Evolutionary conservation across 2,113 vertebrate genomes (phyloP), one percentile per base, ranked within the genome.

Genomic region (Bettongia penicillata): DNA sequence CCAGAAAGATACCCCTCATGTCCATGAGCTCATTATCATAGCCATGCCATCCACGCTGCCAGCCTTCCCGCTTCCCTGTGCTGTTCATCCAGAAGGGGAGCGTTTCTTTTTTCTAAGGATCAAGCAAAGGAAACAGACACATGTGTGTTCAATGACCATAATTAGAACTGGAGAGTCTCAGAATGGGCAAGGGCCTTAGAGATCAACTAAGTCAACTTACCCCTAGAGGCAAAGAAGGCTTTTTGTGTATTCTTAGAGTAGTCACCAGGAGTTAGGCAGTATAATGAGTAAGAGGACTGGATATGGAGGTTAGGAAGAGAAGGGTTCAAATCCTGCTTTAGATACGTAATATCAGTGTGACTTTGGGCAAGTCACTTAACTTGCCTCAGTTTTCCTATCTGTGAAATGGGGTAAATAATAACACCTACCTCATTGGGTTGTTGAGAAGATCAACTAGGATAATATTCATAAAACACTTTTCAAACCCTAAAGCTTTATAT

Each of bases 31-130:
- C 99, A 0, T 99, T 99, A 98, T 99, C 99, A 0, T 99, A 99
- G 10, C 99, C 99, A 0, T 99, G 99, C 99, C 99, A 99, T 31
- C 99, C 99, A 0, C 98, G 98, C 93, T 99, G 99, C 99, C 99
- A 99, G 25, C 98, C 99, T 90, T 98, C 97, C 2, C 98, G 94
- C 93, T 53, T 98, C 43, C 98, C 98, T 0, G 99, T 99, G 94
- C 98, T 98, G 0, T 99, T 99, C 95, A 99, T 98, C 99, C 99
- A 99, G 95, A 98, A 99, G 0, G 99, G 99, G 26, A 99, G 99
- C 37, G 68, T 98, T n/a, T 98, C 97, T 97, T 98, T 99, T 98
- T 98, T 99, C 99, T 99, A 98, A 55, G n/a, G 95, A 94, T 0
- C 37, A 97, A 90, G 57, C 48, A 7, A 97, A 57, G 57, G 49